Conservation (phyloP, 1,140 invertebrate species). For the Saccostrea glomerata region DNA sequence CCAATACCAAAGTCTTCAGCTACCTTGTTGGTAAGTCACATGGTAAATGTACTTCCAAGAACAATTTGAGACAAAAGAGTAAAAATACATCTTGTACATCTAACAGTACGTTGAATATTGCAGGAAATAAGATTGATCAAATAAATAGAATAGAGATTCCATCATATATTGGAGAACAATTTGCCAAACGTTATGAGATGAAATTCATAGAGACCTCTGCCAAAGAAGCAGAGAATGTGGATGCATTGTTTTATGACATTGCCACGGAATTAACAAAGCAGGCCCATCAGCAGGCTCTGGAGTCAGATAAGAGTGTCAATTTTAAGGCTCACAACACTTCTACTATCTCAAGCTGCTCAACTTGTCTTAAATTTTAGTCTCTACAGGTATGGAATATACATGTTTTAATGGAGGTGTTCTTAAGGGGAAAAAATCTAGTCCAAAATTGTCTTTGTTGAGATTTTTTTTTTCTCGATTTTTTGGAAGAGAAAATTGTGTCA, state of each 20-base stretch:
- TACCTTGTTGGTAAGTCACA: constrained; percentile 76
- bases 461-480: too few species aligned
- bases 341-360: constrained; percentile 60
- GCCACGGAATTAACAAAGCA: constrained; percentile 81
- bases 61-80: not conserved
- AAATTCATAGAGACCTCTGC: constrained; percentile 82
- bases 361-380: constrained; percentile 61
- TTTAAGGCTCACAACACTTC: constrained; percentile 59
- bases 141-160: constrained; percentile 95
- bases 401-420: too few species aligned
- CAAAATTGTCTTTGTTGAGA: too few species aligned
- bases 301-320: constrained; percentile 54
- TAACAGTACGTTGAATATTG: constrained; percentile 58
- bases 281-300: constrained; percentile 70
- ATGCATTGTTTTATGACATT: constrained; percentile 93
- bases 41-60: not conserved
- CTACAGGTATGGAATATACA: not conserved
- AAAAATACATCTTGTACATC: not conserved
- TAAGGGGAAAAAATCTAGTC: too few species aligned
- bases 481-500: too few species aligned
- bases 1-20: constrained; percentile 93
- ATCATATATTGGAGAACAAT: constrained; percentile 95
- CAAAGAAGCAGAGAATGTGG: constrained; percentile 78
- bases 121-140: constrained; percentile 97
- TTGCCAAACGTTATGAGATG: constrained; percentile 96